A percentile compares a stretch with the other conserved stretches of the same genome.
phyloP scores from a whole-genome alignment of 2,113 vertebrate species.

The Thermophis baileyi region DNA sequence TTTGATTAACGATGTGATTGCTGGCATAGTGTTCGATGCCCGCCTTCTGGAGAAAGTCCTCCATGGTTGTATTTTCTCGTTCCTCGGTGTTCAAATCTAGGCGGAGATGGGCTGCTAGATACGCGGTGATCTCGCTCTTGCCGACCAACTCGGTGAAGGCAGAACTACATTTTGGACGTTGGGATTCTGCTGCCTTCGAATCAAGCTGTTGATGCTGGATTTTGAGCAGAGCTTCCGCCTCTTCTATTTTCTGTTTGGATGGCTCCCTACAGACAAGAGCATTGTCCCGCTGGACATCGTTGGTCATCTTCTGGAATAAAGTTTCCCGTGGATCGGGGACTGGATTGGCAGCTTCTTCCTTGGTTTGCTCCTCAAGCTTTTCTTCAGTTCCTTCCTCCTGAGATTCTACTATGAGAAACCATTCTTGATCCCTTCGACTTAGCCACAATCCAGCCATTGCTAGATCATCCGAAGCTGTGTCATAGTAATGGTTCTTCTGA shows the following conservation, averaged over 20 bases:
- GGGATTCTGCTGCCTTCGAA: neutral
- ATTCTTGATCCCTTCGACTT: conserved; percentile 36
- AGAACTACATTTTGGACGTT: neutral
- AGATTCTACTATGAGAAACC: conserved; percentile 34
- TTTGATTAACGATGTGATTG: conserved; percentile 14
- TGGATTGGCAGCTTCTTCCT: neutral
- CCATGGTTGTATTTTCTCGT: neutral
- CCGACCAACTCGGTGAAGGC: conserved; percentile 35
- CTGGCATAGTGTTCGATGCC: conserved; percentile 43
- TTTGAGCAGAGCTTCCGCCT: neutral
- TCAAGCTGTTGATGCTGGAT: neutral
- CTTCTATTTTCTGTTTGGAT: neutral
- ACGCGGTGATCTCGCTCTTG: conserved; percentile 26
- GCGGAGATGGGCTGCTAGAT: conserved; percentile 33
- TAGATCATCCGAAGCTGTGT: conserved; percentile 48
- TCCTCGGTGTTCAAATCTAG: conserved; percentile 10
- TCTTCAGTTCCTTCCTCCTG: neutral
- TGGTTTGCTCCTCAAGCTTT: neutral
- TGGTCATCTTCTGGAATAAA: neutral
- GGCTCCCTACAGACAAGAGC: neutral
- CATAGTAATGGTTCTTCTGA: conserved; percentile 43
- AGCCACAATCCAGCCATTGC: conserved; percentile 47
- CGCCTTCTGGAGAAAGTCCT: conserved; percentile 24
- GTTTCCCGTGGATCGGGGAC: neutral
- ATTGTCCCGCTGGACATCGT: neutral